These are phyloP conservation scores for Sphaeramia orbicularis DNA, from an alignment of 2,797 vertebrate genomes.

Conservation along the genomic window DNA sequence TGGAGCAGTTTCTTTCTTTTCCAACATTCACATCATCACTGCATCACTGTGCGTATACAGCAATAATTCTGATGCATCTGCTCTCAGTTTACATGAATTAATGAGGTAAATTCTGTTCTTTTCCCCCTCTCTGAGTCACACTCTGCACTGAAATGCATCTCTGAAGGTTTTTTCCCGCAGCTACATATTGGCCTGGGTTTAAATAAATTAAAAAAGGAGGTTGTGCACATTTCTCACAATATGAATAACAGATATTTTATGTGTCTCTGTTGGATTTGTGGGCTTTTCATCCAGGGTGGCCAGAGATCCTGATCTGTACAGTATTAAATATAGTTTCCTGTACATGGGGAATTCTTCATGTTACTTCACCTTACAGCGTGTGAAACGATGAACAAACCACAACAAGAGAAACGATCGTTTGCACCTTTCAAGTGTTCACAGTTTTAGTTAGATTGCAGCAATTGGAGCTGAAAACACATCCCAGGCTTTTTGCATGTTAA, in stretches of 20 bases:
- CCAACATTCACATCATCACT: conserved; percentile 39
- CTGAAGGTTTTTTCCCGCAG: conserved; percentile 27
- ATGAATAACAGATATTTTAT: conserved; percentile 33
- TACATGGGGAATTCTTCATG: conserved; percentile 19
- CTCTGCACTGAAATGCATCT: conserved; percentile 31
- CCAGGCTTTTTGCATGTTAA: conserved; percentile 4
- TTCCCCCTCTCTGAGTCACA: conserved; percentile 18
- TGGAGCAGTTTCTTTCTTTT: conserved; percentile 27
- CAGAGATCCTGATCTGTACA: conserved; percentile 32
- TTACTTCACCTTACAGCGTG: conserved; percentile 14
- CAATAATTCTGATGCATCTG: conserved; percentile 58
- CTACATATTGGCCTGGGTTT: conserved; percentile 48
- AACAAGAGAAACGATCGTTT: conserved; percentile 1
- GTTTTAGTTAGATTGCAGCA: conserved; percentile 6
- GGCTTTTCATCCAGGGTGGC: conserved; percentile 36
- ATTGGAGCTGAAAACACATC: conserved; percentile 10
- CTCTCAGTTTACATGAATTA: conserved; percentile 65
- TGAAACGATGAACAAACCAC: neutral
- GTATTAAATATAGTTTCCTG: conserved; percentile 8
- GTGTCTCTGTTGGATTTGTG: conserved; percentile 36
- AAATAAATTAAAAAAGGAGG: conserved; percentile 38
- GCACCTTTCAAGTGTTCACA: conserved; percentile 8
- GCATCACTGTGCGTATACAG: conserved; percentile 21
- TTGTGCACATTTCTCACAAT: conserved; percentile 30
- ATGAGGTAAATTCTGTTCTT: conserved; percentile 53